phyloP scores from a whole-genome alignment of 2,113 vertebrate species.

The Rynchops niger region DNA sequence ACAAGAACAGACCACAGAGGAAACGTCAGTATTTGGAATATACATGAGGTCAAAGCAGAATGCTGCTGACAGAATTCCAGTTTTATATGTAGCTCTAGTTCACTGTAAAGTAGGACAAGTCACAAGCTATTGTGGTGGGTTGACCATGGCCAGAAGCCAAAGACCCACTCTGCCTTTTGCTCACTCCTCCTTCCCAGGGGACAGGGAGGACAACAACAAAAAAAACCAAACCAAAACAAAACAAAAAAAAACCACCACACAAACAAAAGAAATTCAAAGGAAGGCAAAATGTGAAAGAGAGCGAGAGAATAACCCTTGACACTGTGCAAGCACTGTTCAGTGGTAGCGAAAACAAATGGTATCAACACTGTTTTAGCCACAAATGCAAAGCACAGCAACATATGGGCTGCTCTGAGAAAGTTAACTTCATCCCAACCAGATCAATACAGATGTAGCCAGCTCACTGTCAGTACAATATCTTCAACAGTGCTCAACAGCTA shows the following conservation, averaged over 20 bases:
- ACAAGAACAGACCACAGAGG: not conserved
- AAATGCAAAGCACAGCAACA: not conserved
- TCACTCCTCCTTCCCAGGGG: not conserved
- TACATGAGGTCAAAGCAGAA: not conserved
- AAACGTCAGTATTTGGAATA: not conserved
- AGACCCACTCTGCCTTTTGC: not conserved
- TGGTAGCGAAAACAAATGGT: not conserved
- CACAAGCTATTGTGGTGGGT: not conserved
- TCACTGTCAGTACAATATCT: fast-evolving
- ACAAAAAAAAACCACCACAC: not conserved
- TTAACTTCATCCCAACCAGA: not conserved
- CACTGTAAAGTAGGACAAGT: not conserved
- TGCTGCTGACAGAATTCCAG: not conserved
- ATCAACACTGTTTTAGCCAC: not conserved
- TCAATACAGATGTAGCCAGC: not conserved
- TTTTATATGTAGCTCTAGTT: not conserved
- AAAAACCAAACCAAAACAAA: not conserved
- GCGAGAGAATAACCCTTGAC: not conserved
- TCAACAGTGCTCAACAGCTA: not conserved
- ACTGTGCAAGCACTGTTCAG: not conserved
- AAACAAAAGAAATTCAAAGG: not conserved
- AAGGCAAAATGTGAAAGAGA: not conserved
- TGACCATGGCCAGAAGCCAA: not conserved
- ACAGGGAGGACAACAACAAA: too few species aligned
- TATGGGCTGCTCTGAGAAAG: not conserved